Evolutionary conservation across 2,113 vertebrate species (phyloP), one percentile per base, ranked within the genome.

Genomic region (Salvelinus sp.): DNA sequence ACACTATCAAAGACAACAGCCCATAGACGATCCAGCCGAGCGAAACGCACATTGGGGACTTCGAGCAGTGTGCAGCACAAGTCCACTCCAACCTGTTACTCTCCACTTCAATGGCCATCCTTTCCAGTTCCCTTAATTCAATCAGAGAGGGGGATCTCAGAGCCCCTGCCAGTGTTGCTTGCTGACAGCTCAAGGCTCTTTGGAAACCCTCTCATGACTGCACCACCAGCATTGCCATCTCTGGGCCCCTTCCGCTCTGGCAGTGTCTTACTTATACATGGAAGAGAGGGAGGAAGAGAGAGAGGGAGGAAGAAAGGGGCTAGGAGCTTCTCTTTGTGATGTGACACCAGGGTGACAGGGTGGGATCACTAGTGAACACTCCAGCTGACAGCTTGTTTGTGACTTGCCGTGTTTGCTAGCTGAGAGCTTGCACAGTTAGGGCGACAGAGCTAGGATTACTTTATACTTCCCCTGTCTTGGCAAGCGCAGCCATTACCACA

Each of bases 371-470:
- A 77, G 85, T 75, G 78, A 88, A 75, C 85, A 84, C 87, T 86
- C 81, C 77, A 78, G 69, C 74, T 88, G 87, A 88, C 88, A 83
- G 78, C 79, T 67, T 68, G 69, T 83, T 83, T 83, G 78, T 75
- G 76, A 80, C 82, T 88, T 74, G 76, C 76, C 72, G 63, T 72
- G 79, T 77, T 78, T 62, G 77, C 83, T 83, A 86, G 80, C 82
- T 84, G 72, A 87, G 86, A 2, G 72, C 68, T 76, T 87, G 85
- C 77, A 80, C 22, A n/a, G 73, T 67, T 78, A 70, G 70, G 73
- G 60, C 60, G 76, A 87, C 82, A 86, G 76, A 88, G 88, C 88
- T 86, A 88, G 78, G 85, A 88, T 90, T 89, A 82, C 82, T 89
- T 71, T 18, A 54, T 18, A 54, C 50, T 54, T 18, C 14, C 38